Base-by-base conservation (phyloP, 1,140 invertebrate species). In the Lordiphosa clarofinis region DNA sequence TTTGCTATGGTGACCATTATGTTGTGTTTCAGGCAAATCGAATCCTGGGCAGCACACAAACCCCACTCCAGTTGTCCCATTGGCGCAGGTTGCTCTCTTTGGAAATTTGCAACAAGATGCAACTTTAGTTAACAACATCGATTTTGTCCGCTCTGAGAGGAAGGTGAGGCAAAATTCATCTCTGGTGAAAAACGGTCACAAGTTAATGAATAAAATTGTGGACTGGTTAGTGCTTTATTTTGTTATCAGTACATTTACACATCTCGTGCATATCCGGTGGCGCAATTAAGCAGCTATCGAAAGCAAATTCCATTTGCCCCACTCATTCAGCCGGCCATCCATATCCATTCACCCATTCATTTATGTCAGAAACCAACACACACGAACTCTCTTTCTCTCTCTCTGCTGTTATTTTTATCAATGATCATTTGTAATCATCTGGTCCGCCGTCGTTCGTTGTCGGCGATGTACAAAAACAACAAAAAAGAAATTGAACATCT, bases 401-500 rank as follows among this genome's bases (percentile, higher is more conserved):
- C 21, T 42, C 12, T 68, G 56, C 64, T 68, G 66, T 69, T 64
- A 71, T 71, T 71, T 70, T 71, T 71, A 70, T 70, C 67, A 70
- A 70, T 70, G 67, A 70, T 70, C 67, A 70, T 70, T 70, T 63
- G 66, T 70, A 70, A 70, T 69, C 66, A 69, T 69, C 65, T 61
- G 66, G 65, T 10, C 15, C 7, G 21, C 28, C 42, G 21, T 44
- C 21, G 24, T 31, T 11, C 24, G 6, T 11, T 36, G 33, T 19
- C 47, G 33, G 15, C 47, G 66, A 66, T 62, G 61, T 36, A 57
- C 19, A 48, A 56, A 33, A 35, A 48, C 12, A 44, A 46, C 42
- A 63, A 65, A 56, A 44, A 57, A 44, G 66, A 69, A 69, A 69
- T 69, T 69, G 66, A 69, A 69, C 66, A 69, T 50, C 66, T 69